Percentiles rank a stretch among this genome's conserved stretches.
Conservation (phyloP, 2,888 invertebrate species). For the Coecobrya sp. region DNA sequence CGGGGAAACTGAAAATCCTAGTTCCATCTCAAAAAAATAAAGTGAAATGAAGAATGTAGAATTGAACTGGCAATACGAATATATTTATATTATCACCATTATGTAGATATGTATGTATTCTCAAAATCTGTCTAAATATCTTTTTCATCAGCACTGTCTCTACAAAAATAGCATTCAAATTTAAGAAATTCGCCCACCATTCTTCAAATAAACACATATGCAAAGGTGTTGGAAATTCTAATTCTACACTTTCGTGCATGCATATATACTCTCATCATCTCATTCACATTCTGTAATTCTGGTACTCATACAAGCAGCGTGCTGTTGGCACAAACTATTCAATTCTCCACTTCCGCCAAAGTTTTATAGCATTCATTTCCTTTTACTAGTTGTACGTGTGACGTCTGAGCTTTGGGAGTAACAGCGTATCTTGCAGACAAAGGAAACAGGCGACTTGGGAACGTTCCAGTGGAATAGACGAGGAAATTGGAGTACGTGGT, state of each 20-base stretch:
- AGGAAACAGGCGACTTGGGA: conserved; percentile 17
- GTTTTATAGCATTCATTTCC: conserved; percentile 9
- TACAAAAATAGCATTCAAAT: too few species aligned
- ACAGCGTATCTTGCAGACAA: background rate
- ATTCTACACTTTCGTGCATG: background rate
- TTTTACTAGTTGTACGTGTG: background rate
- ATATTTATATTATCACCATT: too few species aligned
- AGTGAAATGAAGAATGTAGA: too few species aligned
- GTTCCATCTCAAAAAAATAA: too few species aligned
- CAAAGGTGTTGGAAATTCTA: background rate
- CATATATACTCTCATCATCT: background rate
- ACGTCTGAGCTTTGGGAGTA: background rate
- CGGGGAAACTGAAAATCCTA: too few species aligned
- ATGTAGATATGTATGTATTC: too few species aligned
- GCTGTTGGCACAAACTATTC: background rate
- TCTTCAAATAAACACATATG: background rate
- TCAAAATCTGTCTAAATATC: too few species aligned
- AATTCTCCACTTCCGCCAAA: background rate
- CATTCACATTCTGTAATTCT: background rate
- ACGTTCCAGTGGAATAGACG: background rate
- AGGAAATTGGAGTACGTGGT: background rate
- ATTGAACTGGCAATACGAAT: too few species aligned
- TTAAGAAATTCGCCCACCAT: too few species aligned
- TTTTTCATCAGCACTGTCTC: too few species aligned
- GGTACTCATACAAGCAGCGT: background rate